Evolutionary conservation across 2,888 invertebrate species (phyloP), one percentile per base, ranked within the genome.

Genomic region (Hipparchia semele): DNA sequence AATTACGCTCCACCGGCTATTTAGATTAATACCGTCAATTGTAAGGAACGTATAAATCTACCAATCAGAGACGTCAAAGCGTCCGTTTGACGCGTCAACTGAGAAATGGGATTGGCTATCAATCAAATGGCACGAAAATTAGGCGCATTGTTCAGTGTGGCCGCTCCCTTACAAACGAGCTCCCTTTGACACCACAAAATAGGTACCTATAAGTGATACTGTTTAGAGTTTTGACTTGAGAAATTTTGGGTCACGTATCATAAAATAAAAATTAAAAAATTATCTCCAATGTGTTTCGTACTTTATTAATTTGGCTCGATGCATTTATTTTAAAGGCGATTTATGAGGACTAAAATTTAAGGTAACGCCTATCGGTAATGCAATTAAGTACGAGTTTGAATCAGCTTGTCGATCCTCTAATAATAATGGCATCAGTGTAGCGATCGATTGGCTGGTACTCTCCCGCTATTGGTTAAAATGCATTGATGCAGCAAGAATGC

Each of bases 41-140:
- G 80, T 79, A 75, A 75, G 73, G 76, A 79, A 80, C 76, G 71
- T 77, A 87, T 86, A 86, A 87, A 87, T 87, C 86, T 83, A 81
- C 81, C 82, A 83, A 86, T 85, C 81, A 79, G 79, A 79, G 76
- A 79, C 81, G 83, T 86, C 85, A 85, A 83, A 86, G 83, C 80
- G 84, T 82, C 83, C 76, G 76, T 84, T 86, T 87, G 87, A 86
- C 86, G 83, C 86, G 88, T 88, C 88, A 89, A 82, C 84, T 79
- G 80, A 79, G 80, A 79, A 81, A 80, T 80, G 77, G 81, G 86
- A 89, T 89, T 83, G 90, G 85, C 88, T 80, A 92, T 92, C 91
- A 89, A 93, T 93, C 93, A 92, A 84, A 76, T 76, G 81, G 82
- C 82, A 87, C 82, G 84, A 87, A 90, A 91, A 92, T 92, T 91